These are phyloP conservation scores for Salvelinus fontinalis DNA, from an alignment of 2,113 vertebrate genomes.

Conservation along the genomic window DNA sequence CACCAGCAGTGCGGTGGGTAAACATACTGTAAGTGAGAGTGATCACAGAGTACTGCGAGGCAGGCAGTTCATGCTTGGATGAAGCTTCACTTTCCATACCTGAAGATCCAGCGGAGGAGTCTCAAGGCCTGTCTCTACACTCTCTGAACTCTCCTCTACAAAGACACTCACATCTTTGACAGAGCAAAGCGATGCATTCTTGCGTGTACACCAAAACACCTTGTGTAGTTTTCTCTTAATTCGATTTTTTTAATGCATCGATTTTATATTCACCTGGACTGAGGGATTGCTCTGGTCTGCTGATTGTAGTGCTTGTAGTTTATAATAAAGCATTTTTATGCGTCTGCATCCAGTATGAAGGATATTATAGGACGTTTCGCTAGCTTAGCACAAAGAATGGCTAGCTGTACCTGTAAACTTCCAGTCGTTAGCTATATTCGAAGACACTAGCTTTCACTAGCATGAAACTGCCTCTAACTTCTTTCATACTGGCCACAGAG, in stretches of 20 bases:
- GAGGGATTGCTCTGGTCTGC: neutral
- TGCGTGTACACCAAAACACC: neutral
- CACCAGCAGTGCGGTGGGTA: neutral
- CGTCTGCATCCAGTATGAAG: too few species aligned
- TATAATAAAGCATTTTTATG: neutral
- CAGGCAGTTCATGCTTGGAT: neutral
- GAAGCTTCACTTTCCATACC: conserved; percentile 19
- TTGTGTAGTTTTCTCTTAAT: neutral
- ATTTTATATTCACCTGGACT: neutral
- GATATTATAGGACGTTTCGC: too few species aligned
- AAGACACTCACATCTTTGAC: conserved; percentile 7
- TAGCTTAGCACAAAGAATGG: too few species aligned
- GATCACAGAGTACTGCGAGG: neutral
- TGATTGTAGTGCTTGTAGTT: neutral
- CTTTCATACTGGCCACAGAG: too few species aligned
- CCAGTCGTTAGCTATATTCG: too few species aligned
- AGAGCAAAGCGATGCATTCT: conserved; percentile 3
- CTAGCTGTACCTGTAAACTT: too few species aligned
- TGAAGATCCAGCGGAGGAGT: conserved; percentile 21
- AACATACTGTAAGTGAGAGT: neutral
- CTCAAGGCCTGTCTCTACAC: neutral
- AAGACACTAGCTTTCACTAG: too few species aligned
- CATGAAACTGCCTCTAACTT: too few species aligned
- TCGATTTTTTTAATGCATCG: neutral
- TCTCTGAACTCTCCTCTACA: conserved; percentile 14